Evolutionary conservation across 2,113 vertebrate genomes (phyloP), one percentile per base, ranked within the genome.

Genomic region (Leiothrix lutea): DNA sequence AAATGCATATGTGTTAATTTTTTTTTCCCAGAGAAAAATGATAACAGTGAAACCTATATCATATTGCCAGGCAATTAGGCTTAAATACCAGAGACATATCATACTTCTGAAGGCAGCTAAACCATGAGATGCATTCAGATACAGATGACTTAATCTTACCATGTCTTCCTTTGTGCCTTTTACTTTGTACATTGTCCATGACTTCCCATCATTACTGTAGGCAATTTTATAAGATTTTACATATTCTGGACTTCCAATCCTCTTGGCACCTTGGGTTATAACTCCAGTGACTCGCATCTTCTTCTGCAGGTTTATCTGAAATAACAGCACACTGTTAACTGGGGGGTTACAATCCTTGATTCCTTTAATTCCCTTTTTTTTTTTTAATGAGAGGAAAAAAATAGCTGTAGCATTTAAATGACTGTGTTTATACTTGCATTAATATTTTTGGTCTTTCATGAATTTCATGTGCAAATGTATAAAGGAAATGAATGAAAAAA

Each of bases 221-320:
- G 99, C 99, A 91, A 99, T 99, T 98, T 99, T 99, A 97, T 99
- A 99, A 42, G 99, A 99, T 98, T 99, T 99, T 81, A 99, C 98
- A 16, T 99, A 99, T 97, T 99, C 99, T 38, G 99, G 99, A 86
- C 99, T 99, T 95, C 99, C 99, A 93, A 99, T 99, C 90, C 99
- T 99, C 97, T 99, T 99, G 93, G 99, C 99, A 95, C 99, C 99
- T 97, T 99, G 99, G 80, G 99, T 99, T 97, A 99, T 99, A 87
- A 99, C 98, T 86, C 99, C 99, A 24, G 99, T 99, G 88, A 99
- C 98, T 98, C 99, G 97, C 99, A 99, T 99, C 97, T 98, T 99
- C 97, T 98, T 99, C 97, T 99, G 99, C 87, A 99, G 97, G 97
- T 99, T 99, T 97, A 99, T 99, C 99, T 99, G 98, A 95, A 94